These are phyloP conservation scores for Sebastolobus altivelis DNA, from an alignment of 2,797 vertebrate species.

Conservation along the genomic window DNA sequence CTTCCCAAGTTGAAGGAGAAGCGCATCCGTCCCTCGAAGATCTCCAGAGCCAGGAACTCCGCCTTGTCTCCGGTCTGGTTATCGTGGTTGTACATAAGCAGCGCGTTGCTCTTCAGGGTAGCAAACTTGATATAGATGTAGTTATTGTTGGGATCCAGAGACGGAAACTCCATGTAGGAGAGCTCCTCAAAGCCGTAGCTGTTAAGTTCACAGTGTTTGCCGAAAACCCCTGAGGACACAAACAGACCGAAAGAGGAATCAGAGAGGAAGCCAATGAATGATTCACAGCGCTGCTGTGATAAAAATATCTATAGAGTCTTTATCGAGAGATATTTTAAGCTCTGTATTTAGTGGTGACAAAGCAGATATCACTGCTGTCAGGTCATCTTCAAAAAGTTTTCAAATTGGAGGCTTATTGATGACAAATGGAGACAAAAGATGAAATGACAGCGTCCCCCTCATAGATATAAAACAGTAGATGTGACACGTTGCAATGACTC, in stretches of 20 bases:
- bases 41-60: conserved; percentile 96
- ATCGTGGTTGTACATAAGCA: conserved; percentile 97
- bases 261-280: conserved; percentile 55
- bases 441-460: conserved; percentile 35
- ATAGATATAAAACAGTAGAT: too few species aligned
- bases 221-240: conserved; percentile 92
- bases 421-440: conserved; percentile 56
- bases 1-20: conserved; percentile 98
- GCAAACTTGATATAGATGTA: conserved; percentile 99
- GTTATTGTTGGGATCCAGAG: conserved; percentile 98
- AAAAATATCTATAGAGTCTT: conserved; percentile 54
- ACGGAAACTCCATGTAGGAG: conserved; percentile 98
- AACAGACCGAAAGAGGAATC: conserved; percentile 45
- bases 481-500: too few species aligned
- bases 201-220: conserved; percentile 97
- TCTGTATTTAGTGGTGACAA: not conserved
- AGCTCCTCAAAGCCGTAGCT: conserved; percentile 98
- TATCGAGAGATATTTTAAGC: conserved; percentile 1
- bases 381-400: conserved; percentile 14
- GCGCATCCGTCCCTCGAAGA: conserved; percentile 90
- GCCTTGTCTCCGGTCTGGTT: conserved; percentile 96
- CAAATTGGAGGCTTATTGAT: not conserved
- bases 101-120: conserved; percentile 91
- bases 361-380: conserved; percentile 10
- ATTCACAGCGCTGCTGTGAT: conserved; percentile 48